Evolutionary conservation across 2,888 invertebrate genomes (phyloP).

Genomic region (Aporophyla lueneburgensis): DNA sequence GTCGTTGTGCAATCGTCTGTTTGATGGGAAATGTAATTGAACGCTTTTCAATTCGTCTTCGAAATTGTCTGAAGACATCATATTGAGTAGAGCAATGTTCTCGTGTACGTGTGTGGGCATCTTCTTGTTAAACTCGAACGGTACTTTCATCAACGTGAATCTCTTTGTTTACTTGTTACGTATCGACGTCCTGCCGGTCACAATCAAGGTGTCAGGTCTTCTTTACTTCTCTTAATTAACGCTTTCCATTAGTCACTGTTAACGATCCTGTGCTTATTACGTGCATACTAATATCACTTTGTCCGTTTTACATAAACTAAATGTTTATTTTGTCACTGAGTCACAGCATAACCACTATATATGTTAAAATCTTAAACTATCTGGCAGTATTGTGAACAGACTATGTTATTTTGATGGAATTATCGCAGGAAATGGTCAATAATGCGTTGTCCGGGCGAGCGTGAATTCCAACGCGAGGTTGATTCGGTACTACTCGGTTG

Average conservation of each 20-base stretch:
- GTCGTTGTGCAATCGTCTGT: slow-evolving; percentile 90
- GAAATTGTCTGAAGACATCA: slow-evolving; percentile 94
- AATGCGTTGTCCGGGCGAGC: slow-evolving; percentile 81
- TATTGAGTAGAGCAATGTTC: slow-evolving; percentile 92
- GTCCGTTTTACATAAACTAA: slow-evolving; percentile 69
- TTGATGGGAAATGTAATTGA: slow-evolving; percentile 96
- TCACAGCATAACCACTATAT: slow-evolving; percentile 77
- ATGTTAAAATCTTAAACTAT: slow-evolving; percentile 67
- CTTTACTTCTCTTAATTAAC: slow-evolving; percentile 78
- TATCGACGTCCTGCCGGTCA: slow-evolving; percentile 58
- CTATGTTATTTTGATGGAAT: slow-evolving; percentile 76
- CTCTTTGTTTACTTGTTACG: slow-evolving; percentile 60
- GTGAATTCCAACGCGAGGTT: slow-evolving; percentile 79
- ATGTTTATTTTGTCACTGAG: slow-evolving; percentile 75
- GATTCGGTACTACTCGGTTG: slow-evolving; percentile 86
- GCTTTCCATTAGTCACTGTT: slow-evolving; percentile 75
- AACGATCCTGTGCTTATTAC: slow-evolving; percentile 74
- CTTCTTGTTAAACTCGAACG: slow-evolving; percentile 70
- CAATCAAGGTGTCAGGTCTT: slow-evolving; percentile 55
- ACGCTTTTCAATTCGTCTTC: slow-evolving; percentile 98
- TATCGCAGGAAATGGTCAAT: slow-evolving; percentile 87
- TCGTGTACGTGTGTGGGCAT: slow-evolving; percentile 88
- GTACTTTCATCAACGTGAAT: slow-evolving; percentile 68
- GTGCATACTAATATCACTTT: slow-evolving; percentile 78
- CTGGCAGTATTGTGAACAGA: slow-evolving; percentile 77